Conservation (phyloP, 2,113 vertebrate genomes). For the Lanius ludovicianus region DNA sequence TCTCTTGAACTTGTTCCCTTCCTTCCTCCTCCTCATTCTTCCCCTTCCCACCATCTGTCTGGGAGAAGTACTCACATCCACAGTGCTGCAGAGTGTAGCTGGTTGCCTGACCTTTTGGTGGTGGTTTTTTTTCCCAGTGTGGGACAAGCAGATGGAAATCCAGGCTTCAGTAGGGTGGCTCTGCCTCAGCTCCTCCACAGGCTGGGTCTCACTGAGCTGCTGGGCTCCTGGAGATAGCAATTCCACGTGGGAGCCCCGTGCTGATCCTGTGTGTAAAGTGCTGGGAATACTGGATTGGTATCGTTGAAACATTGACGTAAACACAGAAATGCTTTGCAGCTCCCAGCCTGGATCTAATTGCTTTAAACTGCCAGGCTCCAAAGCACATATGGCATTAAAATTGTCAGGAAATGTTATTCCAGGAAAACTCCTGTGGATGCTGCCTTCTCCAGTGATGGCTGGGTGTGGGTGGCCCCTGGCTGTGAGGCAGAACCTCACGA, state of each 20-base stretch:
- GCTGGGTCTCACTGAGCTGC: rapidly evolving
- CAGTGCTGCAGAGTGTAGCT: neutral
- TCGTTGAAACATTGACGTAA: neutral
- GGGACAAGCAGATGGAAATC: neutral
- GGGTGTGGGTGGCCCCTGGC: neutral
- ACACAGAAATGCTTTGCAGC: neutral
- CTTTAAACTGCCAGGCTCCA: neutral
- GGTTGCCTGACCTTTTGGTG: neutral
- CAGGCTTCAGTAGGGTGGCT: neutral
- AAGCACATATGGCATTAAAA: neutral
- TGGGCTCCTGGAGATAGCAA: neutral
- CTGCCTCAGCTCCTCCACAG: neutral
- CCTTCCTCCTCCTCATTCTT: constrained; percentile 14
- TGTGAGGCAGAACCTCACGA: rapidly evolving
- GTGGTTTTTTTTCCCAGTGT: neutral
- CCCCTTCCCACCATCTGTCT: constrained; percentile 33
- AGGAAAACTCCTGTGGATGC: neutral
- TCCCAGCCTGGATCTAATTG: neutral
- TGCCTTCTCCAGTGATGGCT: neutral
- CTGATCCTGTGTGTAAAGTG: neutral
- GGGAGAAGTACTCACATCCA: neutral
- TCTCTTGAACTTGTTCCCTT: neutral
- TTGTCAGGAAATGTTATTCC: neutral
- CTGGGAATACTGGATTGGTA: neutral
- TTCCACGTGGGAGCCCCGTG: neutral